These are phyloP conservation scores for Pipistrellus pipistrellus DNA, from an alignment of 2,797 vertebrate genomes.

Conservation along the genomic window DNA sequence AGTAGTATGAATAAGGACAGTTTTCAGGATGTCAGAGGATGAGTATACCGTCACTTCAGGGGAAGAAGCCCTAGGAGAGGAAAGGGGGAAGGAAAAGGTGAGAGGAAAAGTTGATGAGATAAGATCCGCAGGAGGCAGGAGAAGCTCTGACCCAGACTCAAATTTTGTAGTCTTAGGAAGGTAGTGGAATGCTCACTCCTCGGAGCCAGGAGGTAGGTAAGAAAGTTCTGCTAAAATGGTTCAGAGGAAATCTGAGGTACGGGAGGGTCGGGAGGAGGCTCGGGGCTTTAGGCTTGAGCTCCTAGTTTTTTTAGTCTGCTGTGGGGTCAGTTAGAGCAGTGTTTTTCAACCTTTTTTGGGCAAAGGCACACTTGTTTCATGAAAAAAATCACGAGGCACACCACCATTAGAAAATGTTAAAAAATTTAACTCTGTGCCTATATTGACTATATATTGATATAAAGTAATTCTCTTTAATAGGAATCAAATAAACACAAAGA, in stretches of 20 bases:
- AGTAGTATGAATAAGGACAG: neutral
- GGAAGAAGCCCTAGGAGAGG: neutral
- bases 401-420: too few relatives aligned
- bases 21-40: neutral
- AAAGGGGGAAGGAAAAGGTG: neutral
- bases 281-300: neutral
- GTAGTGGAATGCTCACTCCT: neutral
- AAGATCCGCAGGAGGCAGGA: neutral
- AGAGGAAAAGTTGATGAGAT: neutral
- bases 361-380: too few relatives aligned
- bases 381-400: too few relatives aligned
- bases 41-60: neutral
- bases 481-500: too few relatives aligned
- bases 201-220: too few relatives aligned
- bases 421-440: too few relatives aligned
- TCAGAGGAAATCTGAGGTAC: neutral
- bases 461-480: too few relatives aligned
- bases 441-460: too few relatives aligned
- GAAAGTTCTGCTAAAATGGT: too few relatives aligned
- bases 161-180: neutral
- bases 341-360: too few relatives aligned
- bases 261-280: neutral
- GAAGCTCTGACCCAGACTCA: neutral
- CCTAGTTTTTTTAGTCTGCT: neutral
- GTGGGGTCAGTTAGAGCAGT: fast-evolving